Base-by-base conservation (phyloP, 2,797 vertebrate species). In the Etheostoma nigrum region DNA sequence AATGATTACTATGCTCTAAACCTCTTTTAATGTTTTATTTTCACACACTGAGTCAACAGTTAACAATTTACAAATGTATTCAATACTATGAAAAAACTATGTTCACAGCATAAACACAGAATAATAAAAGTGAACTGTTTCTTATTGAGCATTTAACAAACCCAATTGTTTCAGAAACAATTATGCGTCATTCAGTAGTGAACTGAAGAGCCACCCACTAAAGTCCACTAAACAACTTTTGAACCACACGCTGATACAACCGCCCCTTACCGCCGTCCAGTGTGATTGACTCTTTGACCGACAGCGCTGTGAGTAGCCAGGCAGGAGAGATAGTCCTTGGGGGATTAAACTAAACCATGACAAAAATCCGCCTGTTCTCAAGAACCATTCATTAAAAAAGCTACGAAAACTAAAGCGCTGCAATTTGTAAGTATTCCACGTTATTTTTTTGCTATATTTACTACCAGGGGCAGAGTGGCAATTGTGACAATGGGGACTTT, bases 231-330 rank as follows among this genome's bases (percentile, higher is more conserved):
- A 60, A 60, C 18, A 13, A 52, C 47, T 51, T 67, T 74, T 30
- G 36, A 67, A 44, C 45, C 55, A 59, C 8, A 25, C 0, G 10
- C 36, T 51, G 47, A 13, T 60, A 9, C 55, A 23, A 44, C 63
- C 47, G 67, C 25, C 53, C 55, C 18, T 27, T 25, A 23, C 48
- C 11, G 33, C 33, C 33, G 36, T 59, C 67, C 67, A 40, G 19
- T 59, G 18, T 61, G 48, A 61, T 61, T 61, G 57, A 71, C 47
- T 61, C 48, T 30, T 42, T 2, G 21, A 6, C 69, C 30, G 58
- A 36, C 57, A 62, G 48, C 48, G 18, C 69, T 61, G 57, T 33
- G 49, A 61, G 68, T 47, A 71, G 68, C 21, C 21, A 45, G 19
- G 40, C 49, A 63, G 51, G 40, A 33, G 49, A 47, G 59, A 72